Conservation (phyloP, 2,113 vertebrate species). For the Aspiorhynchus laticeps region DNA sequence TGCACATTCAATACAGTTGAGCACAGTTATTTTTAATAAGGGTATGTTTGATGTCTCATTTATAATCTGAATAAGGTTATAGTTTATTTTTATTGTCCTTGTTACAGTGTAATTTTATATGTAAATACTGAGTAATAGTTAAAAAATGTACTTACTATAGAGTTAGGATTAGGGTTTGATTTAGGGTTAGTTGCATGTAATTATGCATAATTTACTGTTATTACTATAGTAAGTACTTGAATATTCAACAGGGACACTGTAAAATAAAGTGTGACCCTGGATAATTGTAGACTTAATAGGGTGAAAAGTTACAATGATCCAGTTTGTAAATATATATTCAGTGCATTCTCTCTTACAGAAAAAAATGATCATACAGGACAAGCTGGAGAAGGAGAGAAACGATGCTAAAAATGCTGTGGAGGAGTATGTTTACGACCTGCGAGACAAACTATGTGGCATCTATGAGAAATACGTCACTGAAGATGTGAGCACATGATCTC, state of each 20-base stretch:
- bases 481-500: conserved; percentile 76
- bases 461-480: conserved; percentile 89
- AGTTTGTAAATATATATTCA: not conserved
- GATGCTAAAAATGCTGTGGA: conserved; percentile 96
- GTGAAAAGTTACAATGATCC: not conserved
- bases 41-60: not conserved
- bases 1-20: not conserved
- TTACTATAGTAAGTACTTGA: too few relatives aligned
- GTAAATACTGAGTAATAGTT: too few relatives aligned
- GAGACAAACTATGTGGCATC: conserved; percentile 86
- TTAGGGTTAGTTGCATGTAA: too few relatives aligned
- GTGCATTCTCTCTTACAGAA: conserved; percentile 70
- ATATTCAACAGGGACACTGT: too few relatives aligned
- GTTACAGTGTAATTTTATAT: not conserved
- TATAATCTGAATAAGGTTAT: not conserved
- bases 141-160: too few relatives aligned
- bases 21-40: not conserved
- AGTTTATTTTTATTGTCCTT: too few relatives aligned
- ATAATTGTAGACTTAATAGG: not conserved
- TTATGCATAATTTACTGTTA: too few relatives aligned
- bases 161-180: too few relatives aligned
- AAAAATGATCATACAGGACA: conserved; percentile 95
- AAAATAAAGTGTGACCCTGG: not conserved
- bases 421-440: conserved; percentile 93
- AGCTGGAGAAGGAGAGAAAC: conserved; percentile 92